Evolutionary conservation across 2,888 invertebrate genomes (phyloP), one percentile per base, ranked within the genome.

Genomic region (Atherix ibis): DNA sequence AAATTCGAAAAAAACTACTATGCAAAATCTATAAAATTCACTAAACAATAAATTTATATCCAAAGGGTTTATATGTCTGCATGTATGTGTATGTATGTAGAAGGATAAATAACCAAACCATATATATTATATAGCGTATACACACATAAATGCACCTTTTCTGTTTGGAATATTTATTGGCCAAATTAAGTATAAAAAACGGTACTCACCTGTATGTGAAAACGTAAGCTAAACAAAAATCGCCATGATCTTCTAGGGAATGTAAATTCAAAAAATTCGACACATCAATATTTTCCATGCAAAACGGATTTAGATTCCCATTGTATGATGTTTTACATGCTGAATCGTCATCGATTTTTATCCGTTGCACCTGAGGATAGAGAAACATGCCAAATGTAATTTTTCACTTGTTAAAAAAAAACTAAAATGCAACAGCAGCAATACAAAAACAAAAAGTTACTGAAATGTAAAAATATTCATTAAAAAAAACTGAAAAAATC

Each of bases 201-300:
- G 10, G 12, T 10, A 53, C 56, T 55, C 46, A 57, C 56, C 59
- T 54, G 58, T 88, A 88, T 1, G 98, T 98, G 64, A 99, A 95
- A 41, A 98, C 91, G 59, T 97, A 99, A n/a, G 98, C 97, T 42
- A 99, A 72, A 57, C 98, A 99, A 65, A 97, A 99, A 61, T 88
- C 88, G 52, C 95, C 88, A 59, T 98, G 98, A 65, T 98, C 91
- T 37, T 85, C 83, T 43, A 95, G 68, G 9, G 97, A 97, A 62
- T 98, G 97, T 28, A 97, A 72, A 64, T 98, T 98, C 38, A 98
- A 70, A 64, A 95, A 98, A 66, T 98, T 98, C 49, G 92, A 94
- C 41, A 98, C 98, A 60, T 99, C 98, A 52, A 98, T 94, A 62
- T 97, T 95, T 53, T 87, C 85, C 62, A 84, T 72, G 58, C 95